A percentile compares a stretch with the other conserved stretches of the same genome.
These are phyloP conservation scores for Neodiprion pinetum DNA, from an alignment of 1,140 invertebrate genomes.

Conservation along the genomic window DNA sequence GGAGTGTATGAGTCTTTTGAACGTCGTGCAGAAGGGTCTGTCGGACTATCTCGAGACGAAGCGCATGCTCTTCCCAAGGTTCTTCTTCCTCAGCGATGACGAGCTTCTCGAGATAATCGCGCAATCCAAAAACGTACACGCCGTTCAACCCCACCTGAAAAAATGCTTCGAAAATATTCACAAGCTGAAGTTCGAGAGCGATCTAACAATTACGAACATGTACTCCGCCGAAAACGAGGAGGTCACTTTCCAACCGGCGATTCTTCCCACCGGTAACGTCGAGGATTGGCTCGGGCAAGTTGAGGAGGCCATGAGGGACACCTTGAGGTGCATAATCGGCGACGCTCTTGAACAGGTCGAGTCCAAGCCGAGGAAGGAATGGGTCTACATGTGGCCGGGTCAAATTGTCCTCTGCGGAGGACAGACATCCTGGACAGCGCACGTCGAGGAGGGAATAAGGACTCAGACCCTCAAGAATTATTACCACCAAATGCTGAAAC, in stretches of 20 bases:
- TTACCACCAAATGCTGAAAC: conserved; percentile 58
- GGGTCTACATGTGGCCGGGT: conserved; percentile 79
- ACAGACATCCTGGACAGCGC: conserved; percentile 70
- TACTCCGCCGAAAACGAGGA: conserved; percentile 80
- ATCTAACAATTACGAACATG: conserved; percentile 78
- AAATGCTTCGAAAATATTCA: conserved; percentile 84
- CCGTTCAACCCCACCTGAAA: conserved; percentile 79
- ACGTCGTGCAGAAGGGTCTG: conserved; percentile 75
- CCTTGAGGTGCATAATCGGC: conserved; percentile 63
- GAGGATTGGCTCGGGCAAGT: conserved; percentile 79
- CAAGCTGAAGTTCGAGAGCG: conserved; percentile 72
- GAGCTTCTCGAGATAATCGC: conserved; percentile 80
- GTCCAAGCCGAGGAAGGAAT: conserved; percentile 63
- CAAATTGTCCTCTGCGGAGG: conserved; percentile 76
- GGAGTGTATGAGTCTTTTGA: conserved; percentile 72
- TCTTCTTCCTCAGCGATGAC: conserved; percentile 82
- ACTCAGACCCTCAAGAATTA: conserved; percentile 58
- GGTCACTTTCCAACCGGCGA: conserved; percentile 67
- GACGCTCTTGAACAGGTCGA: conserved; percentile 62
- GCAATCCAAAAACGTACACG: conserved; percentile 74
- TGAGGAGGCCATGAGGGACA: conserved; percentile 73
- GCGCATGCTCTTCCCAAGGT: conserved; percentile 73
- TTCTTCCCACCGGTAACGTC: conserved; percentile 76
- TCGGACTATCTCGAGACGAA: conserved; percentile 80
- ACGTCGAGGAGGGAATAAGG: conserved; percentile 65